phyloP scores from a whole-genome alignment of 2,797 vertebrate genomes.

The Astyanax mexicanus region DNA sequence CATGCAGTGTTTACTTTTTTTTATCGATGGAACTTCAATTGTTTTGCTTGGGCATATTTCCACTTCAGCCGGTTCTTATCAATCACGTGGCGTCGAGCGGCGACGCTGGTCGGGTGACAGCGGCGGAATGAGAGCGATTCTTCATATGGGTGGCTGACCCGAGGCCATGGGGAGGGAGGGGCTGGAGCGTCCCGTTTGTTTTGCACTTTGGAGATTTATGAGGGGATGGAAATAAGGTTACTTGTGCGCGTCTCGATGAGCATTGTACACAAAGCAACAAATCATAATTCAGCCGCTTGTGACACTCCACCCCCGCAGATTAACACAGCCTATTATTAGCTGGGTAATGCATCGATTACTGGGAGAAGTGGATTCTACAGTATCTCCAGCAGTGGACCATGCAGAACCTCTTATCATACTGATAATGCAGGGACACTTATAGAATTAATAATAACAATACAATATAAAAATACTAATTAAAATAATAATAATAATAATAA shows the following conservation, averaged over 20 bases:
- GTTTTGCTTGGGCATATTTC: conserved; percentile 19
- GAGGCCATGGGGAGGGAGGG: background rate
- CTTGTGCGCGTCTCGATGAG: conserved; percentile 25
- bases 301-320: background rate
- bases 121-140: conserved; percentile 41
- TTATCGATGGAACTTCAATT: conserved; percentile 5
- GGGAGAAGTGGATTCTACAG: background rate
- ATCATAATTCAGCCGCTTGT: conserved; percentile 1
- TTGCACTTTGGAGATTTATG: conserved; percentile 44
- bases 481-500: too few relatives aligned
- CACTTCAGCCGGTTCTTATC: conserved; percentile 21
- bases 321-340: conserved; percentile 11
- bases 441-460: too few relatives aligned
- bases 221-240: conserved; percentile 32
- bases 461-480: too few relatives aligned
- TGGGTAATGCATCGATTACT: background rate
- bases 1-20: conserved; percentile 14
- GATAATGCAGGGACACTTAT: too few relatives aligned
- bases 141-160: conserved; percentile 40
- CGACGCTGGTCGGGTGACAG: conserved; percentile 42
- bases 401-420: too few relatives aligned
- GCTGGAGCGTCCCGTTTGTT: background rate
- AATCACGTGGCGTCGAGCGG: conserved; percentile 36
- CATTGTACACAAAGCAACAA: conserved; percentile 28
- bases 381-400: too few relatives aligned